Percentiles rank a stretch among this genome's conserved stretches.
Evolutionary conservation across 2,113 vertebrate genomes (phyloP).

Genomic region (Nibea coibor): DNA sequence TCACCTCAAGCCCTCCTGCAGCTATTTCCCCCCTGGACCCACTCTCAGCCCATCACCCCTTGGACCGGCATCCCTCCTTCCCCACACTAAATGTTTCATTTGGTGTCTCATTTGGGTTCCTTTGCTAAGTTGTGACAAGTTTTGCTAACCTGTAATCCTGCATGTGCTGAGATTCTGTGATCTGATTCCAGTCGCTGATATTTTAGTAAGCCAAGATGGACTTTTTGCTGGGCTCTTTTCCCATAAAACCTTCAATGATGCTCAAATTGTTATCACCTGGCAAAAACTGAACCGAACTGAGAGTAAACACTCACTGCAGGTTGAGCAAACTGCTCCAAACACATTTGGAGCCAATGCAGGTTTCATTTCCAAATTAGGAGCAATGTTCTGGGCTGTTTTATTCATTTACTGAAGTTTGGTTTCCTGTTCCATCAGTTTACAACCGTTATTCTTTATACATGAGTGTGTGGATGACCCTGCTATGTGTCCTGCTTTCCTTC

Average conservation of each 20-base stretch:
- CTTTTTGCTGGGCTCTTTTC: slow-evolving; percentile 15
- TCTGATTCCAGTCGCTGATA: background rate
- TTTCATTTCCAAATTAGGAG: background rate
- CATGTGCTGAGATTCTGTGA: background rate
- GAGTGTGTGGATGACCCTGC: background rate
- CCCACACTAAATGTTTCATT: no score
- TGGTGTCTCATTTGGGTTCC: no score
- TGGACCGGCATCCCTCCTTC: no score
- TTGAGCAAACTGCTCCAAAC: background rate
- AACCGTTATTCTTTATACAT: background rate
- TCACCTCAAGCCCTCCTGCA: no score
- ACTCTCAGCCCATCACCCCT: no score
- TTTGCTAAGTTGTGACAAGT: background rate
- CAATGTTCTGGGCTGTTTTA: background rate
- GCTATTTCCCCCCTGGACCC: no score
- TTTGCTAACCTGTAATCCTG: background rate
- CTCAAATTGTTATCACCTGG: slow-evolving; percentile 3
- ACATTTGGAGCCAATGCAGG: background rate
- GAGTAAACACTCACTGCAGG: slow-evolving; percentile 2
- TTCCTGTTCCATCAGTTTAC: background rate
- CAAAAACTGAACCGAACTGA: slow-evolving; percentile 8
- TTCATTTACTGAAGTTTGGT: background rate
- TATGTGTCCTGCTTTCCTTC: background rate
- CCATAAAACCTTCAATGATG: slow-evolving; percentile 1
- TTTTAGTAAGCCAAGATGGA: background rate